These are phyloP conservation scores for Genyomyrus donnyi DNA, from an alignment of 2,113 vertebrate species.

Conservation along the genomic window DNA sequence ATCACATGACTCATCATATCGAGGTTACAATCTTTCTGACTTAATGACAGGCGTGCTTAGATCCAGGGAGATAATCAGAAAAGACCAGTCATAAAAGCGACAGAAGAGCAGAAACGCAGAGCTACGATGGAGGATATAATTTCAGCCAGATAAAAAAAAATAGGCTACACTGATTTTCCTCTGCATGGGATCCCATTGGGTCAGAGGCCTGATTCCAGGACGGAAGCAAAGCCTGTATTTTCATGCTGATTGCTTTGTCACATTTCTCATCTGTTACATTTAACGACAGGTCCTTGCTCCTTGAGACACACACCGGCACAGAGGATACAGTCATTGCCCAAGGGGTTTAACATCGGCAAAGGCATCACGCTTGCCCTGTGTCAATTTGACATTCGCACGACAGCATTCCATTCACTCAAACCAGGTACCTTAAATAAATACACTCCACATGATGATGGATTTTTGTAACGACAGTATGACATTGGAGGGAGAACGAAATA, in stretches of 20 bases:
- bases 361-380: not conserved
- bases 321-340: not conserved
- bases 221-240: not conserved
- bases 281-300: not conserved
- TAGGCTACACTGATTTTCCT: not conserved
- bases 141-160: not conserved
- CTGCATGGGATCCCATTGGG: not conserved
- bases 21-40: not conserved
- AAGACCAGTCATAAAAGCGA: not conserved
- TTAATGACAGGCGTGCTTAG: not conserved
- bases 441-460: not conserved
- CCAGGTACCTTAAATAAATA: not conserved
- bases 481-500: not conserved
- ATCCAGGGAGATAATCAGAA: not conserved
- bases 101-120: not conserved
- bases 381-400: not conserved
- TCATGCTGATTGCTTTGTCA: not conserved
- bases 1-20: not conserved
- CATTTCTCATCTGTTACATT: not conserved
- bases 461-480: not conserved
- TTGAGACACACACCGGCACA: not conserved
- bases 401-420: not conserved
- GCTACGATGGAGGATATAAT: not conserved
- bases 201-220: not conserved
- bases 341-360: not conserved